These are phyloP conservation scores for Rhopalosiphum padi DNA, from an alignment of 1,140 invertebrate genomes.

Conservation along the genomic window DNA sequence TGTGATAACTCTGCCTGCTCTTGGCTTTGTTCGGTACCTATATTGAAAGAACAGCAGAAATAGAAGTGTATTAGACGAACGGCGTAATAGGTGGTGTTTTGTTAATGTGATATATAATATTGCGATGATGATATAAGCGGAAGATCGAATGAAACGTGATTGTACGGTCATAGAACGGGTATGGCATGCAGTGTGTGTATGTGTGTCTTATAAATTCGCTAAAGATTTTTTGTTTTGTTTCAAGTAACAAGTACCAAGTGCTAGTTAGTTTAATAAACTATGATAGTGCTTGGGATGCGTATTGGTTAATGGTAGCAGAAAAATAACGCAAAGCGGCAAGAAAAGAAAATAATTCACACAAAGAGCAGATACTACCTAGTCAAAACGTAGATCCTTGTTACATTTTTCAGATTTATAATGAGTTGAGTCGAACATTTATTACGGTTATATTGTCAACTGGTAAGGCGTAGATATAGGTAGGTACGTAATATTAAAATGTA, in stretches of 20 bases:
- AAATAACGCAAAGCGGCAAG: not conserved
- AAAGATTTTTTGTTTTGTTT: not conserved
- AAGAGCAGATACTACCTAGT: not conserved
- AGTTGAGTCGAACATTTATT: not conserved
- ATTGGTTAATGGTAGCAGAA: not conserved
- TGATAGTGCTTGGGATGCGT: not conserved
- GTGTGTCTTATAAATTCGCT: not conserved
- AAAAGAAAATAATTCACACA: not conserved
- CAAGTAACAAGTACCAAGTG: too few relatives aligned
- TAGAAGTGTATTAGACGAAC: constrained; percentile 51
- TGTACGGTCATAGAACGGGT: not conserved
- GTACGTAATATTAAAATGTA: not conserved
- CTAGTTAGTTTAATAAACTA: not conserved
- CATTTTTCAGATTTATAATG: not conserved
- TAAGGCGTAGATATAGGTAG: not conserved
- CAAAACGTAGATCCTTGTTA: not conserved
- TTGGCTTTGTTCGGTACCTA: constrained; percentile 76
- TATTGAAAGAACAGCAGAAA: constrained; percentile 61
- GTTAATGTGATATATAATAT: not conserved
- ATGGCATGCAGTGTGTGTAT: not conserved
- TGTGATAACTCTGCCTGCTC: constrained; percentile 83
- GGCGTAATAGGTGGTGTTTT: not conserved
- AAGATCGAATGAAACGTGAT: not conserved
- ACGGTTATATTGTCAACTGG: not conserved
- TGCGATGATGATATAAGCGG: not conserved